These are phyloP conservation scores for Agrotis exclamationis DNA, from an alignment of 2,888 invertebrate genomes.

Conservation along the genomic window DNA sequence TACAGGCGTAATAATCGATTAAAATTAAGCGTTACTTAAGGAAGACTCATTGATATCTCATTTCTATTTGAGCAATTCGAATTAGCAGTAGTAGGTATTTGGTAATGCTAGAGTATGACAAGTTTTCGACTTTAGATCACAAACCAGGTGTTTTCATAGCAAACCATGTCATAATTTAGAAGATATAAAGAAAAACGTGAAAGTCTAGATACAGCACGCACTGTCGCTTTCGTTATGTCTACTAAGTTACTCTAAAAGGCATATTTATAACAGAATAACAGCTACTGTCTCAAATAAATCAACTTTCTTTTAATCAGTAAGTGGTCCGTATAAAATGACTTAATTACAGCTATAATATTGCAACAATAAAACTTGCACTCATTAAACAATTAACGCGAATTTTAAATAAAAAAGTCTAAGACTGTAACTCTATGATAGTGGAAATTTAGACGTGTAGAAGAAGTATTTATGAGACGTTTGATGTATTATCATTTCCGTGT, in stretches of 20 bases:
- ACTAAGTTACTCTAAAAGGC: not conserved
- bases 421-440: conserved; percentile 1
- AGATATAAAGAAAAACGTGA: conserved; percentile 4
- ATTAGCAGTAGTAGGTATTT: not conserved
- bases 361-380: conserved; percentile 23
- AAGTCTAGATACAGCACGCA: conserved; percentile 8
- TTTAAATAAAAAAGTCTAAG: conserved; percentile 4
- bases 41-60: not conserved
- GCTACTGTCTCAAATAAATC: conserved; percentile 33
- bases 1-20: not conserved
- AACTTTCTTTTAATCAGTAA: conserved; percentile 38
- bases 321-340: conserved; percentile 19
- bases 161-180: not conserved
- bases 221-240: conserved; percentile 15
- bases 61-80: not conserved
- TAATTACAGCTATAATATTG: conserved; percentile 33
- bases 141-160: not conserved
- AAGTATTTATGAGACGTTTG: conserved; percentile 54
- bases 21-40: no score
- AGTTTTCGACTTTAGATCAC: not conserved
- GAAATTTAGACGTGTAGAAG: conserved; percentile 35
- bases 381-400: conserved; percentile 30
- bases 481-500: conserved; percentile 37
- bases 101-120: not conserved
- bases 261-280: conserved; percentile 10